Evolutionary conservation across 2,888 invertebrate genomes (phyloP), one percentile per base, ranked within the genome.

Genomic region (Tetragnatha montana): DNA sequence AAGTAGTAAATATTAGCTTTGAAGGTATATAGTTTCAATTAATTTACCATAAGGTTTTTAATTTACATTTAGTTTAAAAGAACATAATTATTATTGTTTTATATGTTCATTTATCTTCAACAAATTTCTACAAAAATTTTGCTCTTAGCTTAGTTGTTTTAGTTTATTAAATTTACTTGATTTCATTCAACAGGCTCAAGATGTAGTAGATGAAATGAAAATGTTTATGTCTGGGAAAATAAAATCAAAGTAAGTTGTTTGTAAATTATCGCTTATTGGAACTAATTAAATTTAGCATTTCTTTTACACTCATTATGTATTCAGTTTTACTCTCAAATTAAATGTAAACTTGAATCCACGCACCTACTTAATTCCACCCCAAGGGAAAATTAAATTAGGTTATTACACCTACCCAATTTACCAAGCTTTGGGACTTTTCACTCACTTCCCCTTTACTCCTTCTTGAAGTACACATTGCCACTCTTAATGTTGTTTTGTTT

Each of bases 191-290:
- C 14, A 91, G 87, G 92, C 92, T 93, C 93, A 94, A 93, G 87
- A 92, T 81, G 91, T 92, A 19, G 92, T 91, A 21, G 91, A 91
- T 82, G 91, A 91, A 83, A 91, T 92, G 91, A 96, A 96, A 93
- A 95, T 96, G 93, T 93, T 95, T 91, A 94, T 96, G 91, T 95
- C 95, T 92, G 96, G 96, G 14, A 95, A 95, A 93, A 94, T 95
- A 79, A 93, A 87, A 87, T 35, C 89, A 12, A 88, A 85, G 88
- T 91, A 88, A 91, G 84, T 19, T 83, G 71, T 79, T 86, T 73
- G 22, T 68, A 0, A 47, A 10, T 1, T 8, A 76, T 78, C 19
- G 7, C 60, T 60, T 60, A 10, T 60, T 8, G 10, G 1, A 60
- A 60, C 60, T 10, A 60, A 60, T 60, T 60, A 60, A 60, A 60